Evolutionary conservation across 2,888 invertebrate genomes (phyloP), one percentile per base, ranked within the genome.

Genomic region (Drosophila emarginata): DNA sequence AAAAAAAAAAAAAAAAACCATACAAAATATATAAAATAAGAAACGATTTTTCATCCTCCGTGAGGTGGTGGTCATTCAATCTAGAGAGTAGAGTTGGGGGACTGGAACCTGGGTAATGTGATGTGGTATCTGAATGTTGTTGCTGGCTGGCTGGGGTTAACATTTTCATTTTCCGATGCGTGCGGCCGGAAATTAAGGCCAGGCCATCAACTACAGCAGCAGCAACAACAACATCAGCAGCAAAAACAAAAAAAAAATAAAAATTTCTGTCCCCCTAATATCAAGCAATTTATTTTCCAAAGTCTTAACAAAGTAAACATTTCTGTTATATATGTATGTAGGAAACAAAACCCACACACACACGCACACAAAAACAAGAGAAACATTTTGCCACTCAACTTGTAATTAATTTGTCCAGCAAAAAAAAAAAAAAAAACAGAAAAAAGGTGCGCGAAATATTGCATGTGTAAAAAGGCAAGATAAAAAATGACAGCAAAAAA

Each of bases 261-360:
- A 83, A 88, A 82, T 86, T 85, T 45, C 45, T 85, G 84, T 85
- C 87, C 77, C 80, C 79, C 75, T 88, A 88, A 85, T 88, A 80
- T 79, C 84, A 76, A 68, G 77, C 84, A 79, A 85, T 85, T 88
- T 88, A 85, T 85, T 85, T 74, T 63, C 73, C 66, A 61, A 76
- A 73, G 80, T 76, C 86, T 76, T 69, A 77, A 67, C 71, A 52
- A 67, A 64, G 71, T 78, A 79, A 84, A 74, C 79, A 87, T 81
- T 84, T 76, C 79, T 71, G 67, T 68, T 77, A 76, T 74, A 79
- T 76, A 81, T 54, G 56, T 63, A 62, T 60, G 52, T 50, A 39
- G 59, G 18, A 72, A 54, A 23, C 70, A 65, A 72, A 28, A 32
- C 32, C 32, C 32, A 32, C 32, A 32, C 32, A 32, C 32, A 9